Conservation (phyloP, 2,113 vertebrate genomes). For the Sturnus vulgaris region DNA sequence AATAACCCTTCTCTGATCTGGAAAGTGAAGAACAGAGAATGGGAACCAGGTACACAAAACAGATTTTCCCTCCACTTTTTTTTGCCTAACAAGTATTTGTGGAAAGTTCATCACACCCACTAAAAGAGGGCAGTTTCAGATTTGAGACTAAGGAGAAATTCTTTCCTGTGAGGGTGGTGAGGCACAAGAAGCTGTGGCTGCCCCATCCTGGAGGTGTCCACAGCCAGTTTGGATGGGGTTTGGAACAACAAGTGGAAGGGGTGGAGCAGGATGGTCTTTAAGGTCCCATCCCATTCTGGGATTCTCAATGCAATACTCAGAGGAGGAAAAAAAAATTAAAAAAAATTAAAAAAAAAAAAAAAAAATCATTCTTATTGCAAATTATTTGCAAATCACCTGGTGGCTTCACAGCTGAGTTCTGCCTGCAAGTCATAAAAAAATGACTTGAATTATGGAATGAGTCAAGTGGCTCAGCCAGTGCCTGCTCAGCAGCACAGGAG, state of each 20-base stretch:
- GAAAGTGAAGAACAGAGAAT: not conserved
- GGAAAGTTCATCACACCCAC: not conserved
- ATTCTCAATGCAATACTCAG: not conserved
- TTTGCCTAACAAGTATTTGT: not conserved
- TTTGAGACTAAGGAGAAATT: not conserved
- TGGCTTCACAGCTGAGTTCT: not conserved
- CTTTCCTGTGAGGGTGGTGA: not conserved
- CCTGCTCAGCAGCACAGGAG: not conserved
- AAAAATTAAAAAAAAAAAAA: not conserved
- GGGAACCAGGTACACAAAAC: not conserved
- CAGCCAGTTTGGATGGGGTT: fast-evolving
- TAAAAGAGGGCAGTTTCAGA: not conserved
- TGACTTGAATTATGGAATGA: not conserved
- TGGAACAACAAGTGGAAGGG: not conserved
- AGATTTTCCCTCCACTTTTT: not conserved
- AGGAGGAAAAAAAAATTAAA: not conserved
- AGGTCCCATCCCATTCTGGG: not conserved
- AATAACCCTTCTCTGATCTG: not conserved
- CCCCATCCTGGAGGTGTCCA: not conserved
- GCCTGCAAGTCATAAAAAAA: not conserved
- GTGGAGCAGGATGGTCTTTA: no score
- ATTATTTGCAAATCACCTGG: not conserved
- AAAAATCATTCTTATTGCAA: not conserved
- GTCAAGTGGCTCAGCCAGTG: not conserved
- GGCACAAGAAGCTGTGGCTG: not conserved